Conservation (phyloP, 2,888 invertebrate genomes). For the Gari tellinella region DNA sequence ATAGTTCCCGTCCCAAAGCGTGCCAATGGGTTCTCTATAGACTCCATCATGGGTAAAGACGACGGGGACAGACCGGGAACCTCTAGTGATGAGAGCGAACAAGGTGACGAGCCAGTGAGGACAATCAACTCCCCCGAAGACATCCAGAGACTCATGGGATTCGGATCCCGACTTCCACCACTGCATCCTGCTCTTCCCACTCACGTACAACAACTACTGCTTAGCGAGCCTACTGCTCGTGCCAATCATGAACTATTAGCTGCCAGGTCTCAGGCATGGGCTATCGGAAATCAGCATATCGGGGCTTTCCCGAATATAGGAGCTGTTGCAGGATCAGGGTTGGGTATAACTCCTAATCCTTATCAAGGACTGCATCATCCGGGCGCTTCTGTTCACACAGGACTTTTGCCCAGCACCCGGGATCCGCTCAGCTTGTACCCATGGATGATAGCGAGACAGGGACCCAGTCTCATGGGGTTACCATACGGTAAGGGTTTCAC, state of each 20-base stretch:
- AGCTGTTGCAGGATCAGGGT: conserved; percentile 7
- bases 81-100: conserved; percentile 52
- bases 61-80: conserved; percentile 16
- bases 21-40: conserved; percentile 53
- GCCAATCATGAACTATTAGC: conserved; percentile 28
- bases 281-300: conserved; percentile 31
- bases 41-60: conserved; percentile 48
- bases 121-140: conserved; percentile 24
- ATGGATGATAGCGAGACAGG: conserved; percentile 42
- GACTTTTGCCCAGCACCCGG: conserved; percentile 23
- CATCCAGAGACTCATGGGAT: not conserved
- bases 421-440: conserved; percentile 52
- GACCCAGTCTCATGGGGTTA: conserved; percentile 32
- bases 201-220: conserved; percentile 48
- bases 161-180: conserved; percentile 44
- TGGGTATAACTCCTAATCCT: conserved; percentile 13
- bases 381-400: conserved; percentile 31
- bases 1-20: conserved; percentile 47
- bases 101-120: conserved; percentile 7
- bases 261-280: conserved; percentile 43
- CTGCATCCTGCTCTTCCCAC: conserved; percentile 50
- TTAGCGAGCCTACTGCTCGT: conserved; percentile 26
- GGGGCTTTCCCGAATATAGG: conserved; percentile 31
- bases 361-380: conserved; percentile 15
- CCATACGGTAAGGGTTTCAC: conserved; percentile 22